A percentile compares a stretch with the other conserved stretches of the same genome.
phyloP scores from a whole-genome alignment of 1,140 invertebrate genomes.

The Steinernema feltiae region DNA sequence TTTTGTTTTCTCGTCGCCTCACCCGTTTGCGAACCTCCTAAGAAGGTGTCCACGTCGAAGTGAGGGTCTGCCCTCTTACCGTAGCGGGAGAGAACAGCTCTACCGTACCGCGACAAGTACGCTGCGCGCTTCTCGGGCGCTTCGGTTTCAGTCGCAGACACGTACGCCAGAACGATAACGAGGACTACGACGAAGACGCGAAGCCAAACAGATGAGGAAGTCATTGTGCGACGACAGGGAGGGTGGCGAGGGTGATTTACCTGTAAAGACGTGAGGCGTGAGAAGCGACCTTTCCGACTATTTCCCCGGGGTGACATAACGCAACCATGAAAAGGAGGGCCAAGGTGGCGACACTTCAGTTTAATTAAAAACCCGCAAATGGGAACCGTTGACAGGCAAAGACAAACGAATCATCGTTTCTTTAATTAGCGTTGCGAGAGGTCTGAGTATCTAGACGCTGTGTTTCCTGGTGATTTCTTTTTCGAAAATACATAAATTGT shows the following conservation, averaged over 20 bases:
- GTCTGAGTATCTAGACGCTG: too few relatives aligned
- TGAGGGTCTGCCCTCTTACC: constrained; percentile 16
- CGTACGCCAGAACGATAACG: not conserved
- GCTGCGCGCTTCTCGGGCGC: constrained; percentile 21
- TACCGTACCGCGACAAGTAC: constrained; percentile 22
- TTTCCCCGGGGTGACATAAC: not conserved
- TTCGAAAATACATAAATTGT: too few relatives aligned
- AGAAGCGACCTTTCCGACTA: too few relatives aligned
- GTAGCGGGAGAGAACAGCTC: constrained; percentile 22
- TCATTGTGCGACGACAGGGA: not conserved
- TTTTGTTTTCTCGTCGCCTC: not conserved
- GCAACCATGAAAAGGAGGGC: not conserved
- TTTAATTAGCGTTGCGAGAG: not conserved
- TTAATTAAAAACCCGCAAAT: not conserved
- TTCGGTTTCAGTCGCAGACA: not conserved
- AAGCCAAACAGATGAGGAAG: not conserved
- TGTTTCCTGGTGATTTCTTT: too few relatives aligned
- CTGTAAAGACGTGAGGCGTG: not conserved
- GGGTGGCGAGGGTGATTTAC: too few relatives aligned
- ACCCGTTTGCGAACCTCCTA: not conserved
- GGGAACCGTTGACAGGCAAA: too few relatives aligned
- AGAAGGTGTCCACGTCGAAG: not conserved
- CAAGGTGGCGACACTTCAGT: not conserved
- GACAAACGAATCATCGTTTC: too few relatives aligned
- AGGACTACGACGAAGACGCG: not conserved